A percentile compares a stretch with the other conserved stretches of the same genome.
Conservation (phyloP, 2,797 vertebrate genomes). For the Phoeniculus purpureus region DNA sequence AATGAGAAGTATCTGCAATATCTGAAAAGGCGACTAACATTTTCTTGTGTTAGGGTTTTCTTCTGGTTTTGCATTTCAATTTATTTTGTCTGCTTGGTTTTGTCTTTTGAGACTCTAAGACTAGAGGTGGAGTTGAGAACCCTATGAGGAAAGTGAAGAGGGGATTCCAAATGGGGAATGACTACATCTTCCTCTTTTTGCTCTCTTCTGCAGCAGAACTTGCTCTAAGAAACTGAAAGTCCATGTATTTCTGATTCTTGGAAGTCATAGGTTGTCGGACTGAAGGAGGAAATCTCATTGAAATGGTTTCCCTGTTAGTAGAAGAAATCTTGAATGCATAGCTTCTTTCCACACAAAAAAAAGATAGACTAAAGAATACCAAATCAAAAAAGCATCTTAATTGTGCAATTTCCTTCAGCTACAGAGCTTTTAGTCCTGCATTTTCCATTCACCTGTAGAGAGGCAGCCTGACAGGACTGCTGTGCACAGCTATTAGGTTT, state of each 20-base stretch:
- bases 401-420: conserved; percentile 15
- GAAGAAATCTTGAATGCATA: conserved; percentile 2
- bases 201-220: not conserved
- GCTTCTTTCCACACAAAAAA: not conserved
- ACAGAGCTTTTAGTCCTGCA: conserved; percentile 15
- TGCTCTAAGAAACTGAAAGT: not conserved
- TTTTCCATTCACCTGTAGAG: conserved; percentile 47
- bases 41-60: not conserved
- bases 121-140: not conserved
- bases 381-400: not conserved
- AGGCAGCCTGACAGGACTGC: conserved; percentile 24
- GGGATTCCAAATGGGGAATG: not conserved
- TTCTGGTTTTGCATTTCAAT: not conserved
- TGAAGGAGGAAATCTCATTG: not conserved
- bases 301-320: not conserved
- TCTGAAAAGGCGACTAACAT: not conserved
- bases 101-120: not conserved
- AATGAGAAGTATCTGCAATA: not conserved
- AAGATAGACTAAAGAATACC: conserved; percentile 3
- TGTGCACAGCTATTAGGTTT: conserved; percentile 61
- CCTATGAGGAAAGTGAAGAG: not conserved
- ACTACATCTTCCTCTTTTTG: not conserved
- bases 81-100: not conserved
- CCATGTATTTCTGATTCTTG: not conserved
- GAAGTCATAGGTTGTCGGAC: not conserved